Evolutionary conservation across 1,140 invertebrate species (phyloP), one percentile per base, ranked within the genome.

Genomic region (Euglossa dilemma): DNA sequence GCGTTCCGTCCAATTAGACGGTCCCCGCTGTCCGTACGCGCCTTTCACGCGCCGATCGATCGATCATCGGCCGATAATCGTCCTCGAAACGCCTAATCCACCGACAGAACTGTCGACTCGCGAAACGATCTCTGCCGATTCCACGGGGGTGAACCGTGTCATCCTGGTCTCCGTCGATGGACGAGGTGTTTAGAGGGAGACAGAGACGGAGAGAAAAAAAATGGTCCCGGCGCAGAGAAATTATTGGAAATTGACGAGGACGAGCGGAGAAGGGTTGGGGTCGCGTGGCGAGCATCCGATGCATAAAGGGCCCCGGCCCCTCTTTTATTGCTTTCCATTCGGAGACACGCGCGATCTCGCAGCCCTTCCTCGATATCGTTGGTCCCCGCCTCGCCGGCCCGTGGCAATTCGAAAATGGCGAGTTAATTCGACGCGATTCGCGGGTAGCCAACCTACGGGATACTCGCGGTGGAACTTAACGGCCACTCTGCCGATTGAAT

Each of bases 191-290:
- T 18, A 69, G 66, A 43, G 77, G 66, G 11, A 23, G 47, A 28
- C 5, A 18, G 79, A 72, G 23, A 25, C 23, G 18, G 28, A n/a
- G 67, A 47, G 71, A 73, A 64, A 61, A 84, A 82, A 87, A 74
- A 87, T 85, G 80, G 25, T 72, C 75, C 75, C 63, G 64, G 28
- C 69, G 47, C 57, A 79, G 69, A 80, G 83, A 85, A 93, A 92
- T 93, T 90, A 94, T 94, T 89, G 85, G 91, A 90, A 93, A 93
- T 93, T 93, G 92, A 93, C 92, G 92, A 92, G 89, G 84, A 84
- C 67, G 87, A 74, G 66, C 50, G 61, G 66, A 69, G 87, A 93
- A 92, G 91, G 92, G 90, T 92, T 93, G 85, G 87, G 83, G 86
- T 79, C 91, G 89, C 90, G 90, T 92, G 91, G 66, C 91, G 83